Evolutionary conservation across 2,113 vertebrate genomes (phyloP), one percentile per base, ranked within the genome.

Genomic region (Tetrax tetrax): DNA sequence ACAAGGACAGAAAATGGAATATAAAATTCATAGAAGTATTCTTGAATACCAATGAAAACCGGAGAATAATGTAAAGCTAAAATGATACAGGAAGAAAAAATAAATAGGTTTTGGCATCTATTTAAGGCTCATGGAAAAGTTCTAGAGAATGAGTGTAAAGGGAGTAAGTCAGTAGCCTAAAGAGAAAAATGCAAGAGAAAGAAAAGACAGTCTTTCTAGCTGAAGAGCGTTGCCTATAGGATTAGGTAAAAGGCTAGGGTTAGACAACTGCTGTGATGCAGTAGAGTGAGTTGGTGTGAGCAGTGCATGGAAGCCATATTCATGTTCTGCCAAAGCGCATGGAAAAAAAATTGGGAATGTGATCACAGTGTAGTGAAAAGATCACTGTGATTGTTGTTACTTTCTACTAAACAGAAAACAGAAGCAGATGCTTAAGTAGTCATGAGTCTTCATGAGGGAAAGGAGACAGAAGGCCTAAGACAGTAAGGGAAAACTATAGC

Each of bases 1-100:
- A 86, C 71, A 76, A 71, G 41, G 56, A 81, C 56, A 93, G 92
- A 88, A 95, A 94, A 95, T 94, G 83, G 91, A 92, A 90, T 92
- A 83, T 88, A 86, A 83, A 91, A 93, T 93, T 95, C 90, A 93
- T 56, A 85, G 54, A 78, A 77, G 84, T 80, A 83, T 90, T 94
- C 76, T 83, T 94, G 95, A 96, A 97, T 95, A 90, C 41, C 79
- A 83, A 13, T 92, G 92, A 81, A 90, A 97, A 90, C 76, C 61
- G 48, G 48, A 74, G 91, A 93, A 93, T 76, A 93, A 93, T 87
- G 60, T 41, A 82, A 86, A 45, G 53, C 84, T 93, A 74, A 93
- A 96, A 83, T 93, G 74, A 93, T 86, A 90, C 59, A 61, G 33
- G 29, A 93, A 61, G 27, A 86, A 93, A 89, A 93, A 88, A 78